A percentile compares a stretch with the other conserved stretches of the same genome.
Evolutionary conservation across 2,888 invertebrate species (phyloP).

Genomic region (Tipula vernalis): DNA sequence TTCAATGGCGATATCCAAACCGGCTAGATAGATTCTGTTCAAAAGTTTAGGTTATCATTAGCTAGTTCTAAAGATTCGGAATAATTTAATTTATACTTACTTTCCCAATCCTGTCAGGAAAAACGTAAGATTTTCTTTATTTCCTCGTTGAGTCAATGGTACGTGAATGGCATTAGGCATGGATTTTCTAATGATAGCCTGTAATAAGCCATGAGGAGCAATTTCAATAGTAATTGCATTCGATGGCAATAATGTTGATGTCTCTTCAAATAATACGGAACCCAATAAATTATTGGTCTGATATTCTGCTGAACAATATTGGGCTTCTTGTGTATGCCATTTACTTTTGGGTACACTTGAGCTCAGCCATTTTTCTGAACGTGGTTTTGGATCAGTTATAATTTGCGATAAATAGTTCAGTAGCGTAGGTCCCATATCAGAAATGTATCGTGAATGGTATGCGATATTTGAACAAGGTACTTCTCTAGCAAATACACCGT

Average conservation of each 20-base stretch:
- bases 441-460: conserved; percentile 77
- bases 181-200: conserved; percentile 50
- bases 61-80: conserved; percentile 17
- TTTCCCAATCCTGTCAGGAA: conserved; percentile 37
- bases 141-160: conserved; percentile 45
- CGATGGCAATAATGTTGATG: conserved; percentile 44
- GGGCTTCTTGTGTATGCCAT: conserved; percentile 55
- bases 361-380: conserved; percentile 72
- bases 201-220: conserved; percentile 55
- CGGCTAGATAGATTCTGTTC: conserved; percentile 58
- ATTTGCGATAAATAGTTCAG: conserved; percentile 48
- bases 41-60: background rate
- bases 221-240: conserved; percentile 54
- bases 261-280: conserved; percentile 47
- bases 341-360: conserved; percentile 60
- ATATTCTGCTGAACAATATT: conserved; percentile 66
- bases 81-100: conserved; percentile 30
- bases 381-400: conserved; percentile 49
- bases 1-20: conserved; percentile 59
- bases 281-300: conserved; percentile 72
- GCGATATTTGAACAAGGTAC: conserved; percentile 81
- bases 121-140: conserved; percentile 36
- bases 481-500: conserved; percentile 68
- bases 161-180: conserved; percentile 42
- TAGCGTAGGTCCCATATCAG: conserved; percentile 51